Base-by-base conservation (phyloP, 2,797 vertebrate species). In the Falco peregrinus region DNA sequence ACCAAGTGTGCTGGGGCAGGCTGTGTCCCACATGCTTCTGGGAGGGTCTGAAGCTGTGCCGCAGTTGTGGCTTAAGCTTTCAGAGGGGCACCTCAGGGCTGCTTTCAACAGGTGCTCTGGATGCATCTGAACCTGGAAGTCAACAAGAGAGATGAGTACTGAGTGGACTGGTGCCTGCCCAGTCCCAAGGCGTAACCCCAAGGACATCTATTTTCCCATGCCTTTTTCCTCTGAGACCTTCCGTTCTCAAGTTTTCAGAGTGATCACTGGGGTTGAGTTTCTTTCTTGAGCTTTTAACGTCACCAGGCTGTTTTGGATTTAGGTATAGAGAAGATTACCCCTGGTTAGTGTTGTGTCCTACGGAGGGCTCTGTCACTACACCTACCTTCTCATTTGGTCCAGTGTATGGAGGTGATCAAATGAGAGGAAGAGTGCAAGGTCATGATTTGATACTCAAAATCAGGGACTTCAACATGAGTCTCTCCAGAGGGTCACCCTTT, bases 311-410 rank as follows among this genome's bases (percentile, higher is more conserved):
- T 77, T 50, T n/a, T 59, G 69, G 24, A 25, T 67, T 35, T 59
- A 37, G 39, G n/a, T 24, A 5, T 11, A 41, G 70, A 29, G 48
- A 37, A 10, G 53, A n/a, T 69, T 60, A 20, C 16, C 25, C 16
- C 24, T 60, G 41, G 31, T 57, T 73, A 3, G 0, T 15, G 47
- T 1, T 76, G 13, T 86, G 21, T 26, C 28, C 60, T 51, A 35
- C 67, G 74, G 4, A 1, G 8, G 50, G 12, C 63, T 95, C 41
- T 68, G 0, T 53, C 33, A 21, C 29, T 60, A 11, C 0, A 0
- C 15, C 50, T 84, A 17, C 29, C 17, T 54, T 71, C 64, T 78
- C 39, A 0, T 19, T 47, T 75, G 68, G 11, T 35, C 29, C 2
- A 3, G 15, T 45, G 41, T 74, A 31, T n/a, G 60, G 53, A 39